Percentiles rank a stretch among this genome's conserved stretches.
Evolutionary conservation across 2,113 vertebrate species (phyloP).

Genomic region (Lophochroa leadbeateri): DNA sequence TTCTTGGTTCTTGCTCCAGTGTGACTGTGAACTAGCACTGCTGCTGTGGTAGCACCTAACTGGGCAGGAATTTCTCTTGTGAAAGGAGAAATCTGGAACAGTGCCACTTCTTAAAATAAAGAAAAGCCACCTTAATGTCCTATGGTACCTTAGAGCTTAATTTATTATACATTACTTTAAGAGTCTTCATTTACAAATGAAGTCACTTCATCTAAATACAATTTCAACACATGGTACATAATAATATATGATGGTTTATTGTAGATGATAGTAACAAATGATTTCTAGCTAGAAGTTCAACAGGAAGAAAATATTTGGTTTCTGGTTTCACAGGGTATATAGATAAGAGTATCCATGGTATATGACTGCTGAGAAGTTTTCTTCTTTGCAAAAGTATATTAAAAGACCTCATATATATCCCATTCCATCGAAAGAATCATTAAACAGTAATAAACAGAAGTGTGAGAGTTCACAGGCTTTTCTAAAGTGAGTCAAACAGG

Average conservation of each 20-base stretch:
- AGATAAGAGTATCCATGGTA: slow-evolving; percentile 30
- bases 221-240: slow-evolving; percentile 59
- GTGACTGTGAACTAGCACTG: fast-evolving
- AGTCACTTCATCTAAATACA: slow-evolving; percentile 62
- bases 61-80: neutral
- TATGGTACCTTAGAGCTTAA: slow-evolving; percentile 41
- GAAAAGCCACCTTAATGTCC: slow-evolving; percentile 25
- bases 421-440: slow-evolving; percentile 36
- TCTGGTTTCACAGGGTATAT: slow-evolving; percentile 44
- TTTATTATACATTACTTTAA: slow-evolving; percentile 52
- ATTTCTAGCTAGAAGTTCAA: slow-evolving; percentile 52
- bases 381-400: slow-evolving; percentile 52
- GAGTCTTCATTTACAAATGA: slow-evolving; percentile 66
- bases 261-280: slow-evolving; percentile 39
- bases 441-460: slow-evolving; percentile 32
- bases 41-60: neutral
- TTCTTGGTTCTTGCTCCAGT: neutral
- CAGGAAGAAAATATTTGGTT: slow-evolving; percentile 32
- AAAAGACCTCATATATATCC: slow-evolving; percentile 50
- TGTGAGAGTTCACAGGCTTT: slow-evolving; percentile 57
- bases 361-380: slow-evolving; percentile 51
- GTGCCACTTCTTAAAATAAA: neutral
- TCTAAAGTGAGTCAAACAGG: slow-evolving; percentile 59
- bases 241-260: slow-evolving; percentile 44
- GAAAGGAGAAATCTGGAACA: neutral